Evolutionary conservation across 2,888 invertebrate genomes (phyloP).

Genomic region (Congeria kusceri): DNA sequence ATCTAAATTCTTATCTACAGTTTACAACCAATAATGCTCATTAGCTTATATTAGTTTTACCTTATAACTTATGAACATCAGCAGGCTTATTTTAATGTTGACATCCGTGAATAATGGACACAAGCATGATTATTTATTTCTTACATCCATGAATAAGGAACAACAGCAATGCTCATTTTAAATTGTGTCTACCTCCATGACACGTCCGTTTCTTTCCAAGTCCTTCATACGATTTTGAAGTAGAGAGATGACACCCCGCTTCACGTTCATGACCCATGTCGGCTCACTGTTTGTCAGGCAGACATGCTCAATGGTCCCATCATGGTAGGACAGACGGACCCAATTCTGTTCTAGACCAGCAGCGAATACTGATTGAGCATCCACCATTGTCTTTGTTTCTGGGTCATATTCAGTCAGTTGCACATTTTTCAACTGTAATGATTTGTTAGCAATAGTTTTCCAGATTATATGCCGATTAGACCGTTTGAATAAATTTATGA

Average conservation of each 20-base stretch:
- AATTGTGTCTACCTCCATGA: constrained; percentile 77
- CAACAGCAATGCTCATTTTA: too few species aligned
- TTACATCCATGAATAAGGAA: too few species aligned
- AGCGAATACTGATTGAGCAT: constrained; percentile 72
- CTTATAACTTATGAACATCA: too few species aligned
- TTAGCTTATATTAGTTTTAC: too few species aligned
- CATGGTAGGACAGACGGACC: constrained; percentile 91
- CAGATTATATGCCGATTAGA: too few species aligned
- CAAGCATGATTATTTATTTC: too few species aligned
- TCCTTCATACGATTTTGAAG: constrained; percentile 95
- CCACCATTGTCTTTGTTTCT: constrained; percentile 45
- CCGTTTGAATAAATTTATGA: too few species aligned
- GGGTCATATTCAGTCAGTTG: constrained; percentile 82
- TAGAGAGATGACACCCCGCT: constrained; percentile 94
- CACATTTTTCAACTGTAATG: constrained; percentile 82
- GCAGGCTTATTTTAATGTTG: too few species aligned
- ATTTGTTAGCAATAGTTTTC: too few species aligned
- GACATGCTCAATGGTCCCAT: constrained; percentile 92
- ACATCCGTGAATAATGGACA: too few species aligned
- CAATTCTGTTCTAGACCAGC: constrained; percentile 90
- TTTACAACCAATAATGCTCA: too few species aligned
- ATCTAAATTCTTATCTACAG: too few species aligned
- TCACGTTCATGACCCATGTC: constrained; percentile 93
- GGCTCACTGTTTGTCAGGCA: constrained; percentile 93
- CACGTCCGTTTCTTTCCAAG: constrained; percentile 89